A percentile compares a stretch with the other conserved stretches of the same genome.
phyloP scores from a whole-genome alignment of 2,797 vertebrate genomes.

The Cheirogaleus major region DNA sequence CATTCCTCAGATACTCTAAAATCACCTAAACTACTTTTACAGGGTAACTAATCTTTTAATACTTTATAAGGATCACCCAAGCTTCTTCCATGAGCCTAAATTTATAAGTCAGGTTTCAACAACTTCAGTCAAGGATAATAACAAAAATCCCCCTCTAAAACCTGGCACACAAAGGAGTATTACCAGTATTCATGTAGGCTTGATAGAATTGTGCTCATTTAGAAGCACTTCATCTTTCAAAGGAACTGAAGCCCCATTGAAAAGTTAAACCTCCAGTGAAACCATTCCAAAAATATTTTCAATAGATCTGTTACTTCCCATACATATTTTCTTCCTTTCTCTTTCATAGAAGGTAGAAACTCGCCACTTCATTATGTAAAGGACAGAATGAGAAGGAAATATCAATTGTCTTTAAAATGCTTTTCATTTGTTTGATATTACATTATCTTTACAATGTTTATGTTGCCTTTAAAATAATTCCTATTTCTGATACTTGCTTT shows the following conservation, averaged over 20 bases:
- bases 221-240: background rate
- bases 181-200: background rate
- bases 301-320: background rate
- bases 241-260: background rate
- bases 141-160: background rate
- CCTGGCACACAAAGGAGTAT: background rate
- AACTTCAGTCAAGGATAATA: slow-evolving; percentile 21
- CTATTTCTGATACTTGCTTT: background rate
- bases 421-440: background rate
- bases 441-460: background rate
- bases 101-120: slow-evolving; percentile 39
- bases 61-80: slow-evolving; percentile 7
- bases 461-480: background rate
- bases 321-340: background rate
- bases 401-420: background rate
- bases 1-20: background rate
- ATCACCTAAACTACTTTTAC: background rate
- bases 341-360: background rate
- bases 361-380: background rate
- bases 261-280: background rate
- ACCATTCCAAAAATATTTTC: background rate
- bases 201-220: background rate
- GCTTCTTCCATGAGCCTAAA: slow-evolving; percentile 12
- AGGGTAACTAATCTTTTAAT: slow-evolving; percentile 42
- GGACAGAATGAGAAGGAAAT: background rate